Evolutionary conservation across 1,140 invertebrate species (phyloP), one percentile per base, ranked within the genome.

Genomic region (Plectus sambesii): DNA sequence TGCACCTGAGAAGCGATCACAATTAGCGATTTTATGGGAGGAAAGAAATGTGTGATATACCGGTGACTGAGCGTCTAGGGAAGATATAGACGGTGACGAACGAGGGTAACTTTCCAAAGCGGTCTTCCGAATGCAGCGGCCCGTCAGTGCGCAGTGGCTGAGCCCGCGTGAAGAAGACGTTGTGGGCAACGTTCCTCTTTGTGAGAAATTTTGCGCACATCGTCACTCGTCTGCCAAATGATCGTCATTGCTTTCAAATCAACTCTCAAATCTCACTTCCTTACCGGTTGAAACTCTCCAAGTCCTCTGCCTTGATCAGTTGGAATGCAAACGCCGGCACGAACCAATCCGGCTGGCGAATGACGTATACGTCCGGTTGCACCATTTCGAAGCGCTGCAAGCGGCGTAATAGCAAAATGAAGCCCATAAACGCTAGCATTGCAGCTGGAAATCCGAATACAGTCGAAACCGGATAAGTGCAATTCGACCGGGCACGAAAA

Each of bases 31-130:
- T n/a, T n/a, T n/a, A n/a, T n/a, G n/a, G n/a, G n/a, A n/a, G n/a
- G n/a, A n/a, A n/a, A n/a, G n/a, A n/a, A n/a, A n/a, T n/a, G n/a
- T n/a, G n/a, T n/a, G n/a, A n/a, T n/a, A n/a, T 15, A 58, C 59
- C 59, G 29, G 52, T 59, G 19, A 59, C 55, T 36, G 47, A 45
- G 30, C 42, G 29, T 40, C 63, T 43, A 26, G 63, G 63, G 37
- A 69, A 66, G n/a, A 66, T 35, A 47, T 66, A 66, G n/a, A 47
- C 46, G 19, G 63, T 66, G n/a, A 66, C 60, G n/a, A 62, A 47
- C 43, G 41, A 44, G 4, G 62, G 60, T 22, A 35, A 23, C 9
- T 46, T 27, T 19, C 22, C 19, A 29, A 47, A 4, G 5, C 45
- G 29, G 41, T 56, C 49, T 40, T 62, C 53, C 25, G 44, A 41